Percentiles rank a stretch among this genome's conserved stretches.
Conservation (phyloP, 2,888 invertebrate genomes). For the Polyommatus icarus region DNA sequence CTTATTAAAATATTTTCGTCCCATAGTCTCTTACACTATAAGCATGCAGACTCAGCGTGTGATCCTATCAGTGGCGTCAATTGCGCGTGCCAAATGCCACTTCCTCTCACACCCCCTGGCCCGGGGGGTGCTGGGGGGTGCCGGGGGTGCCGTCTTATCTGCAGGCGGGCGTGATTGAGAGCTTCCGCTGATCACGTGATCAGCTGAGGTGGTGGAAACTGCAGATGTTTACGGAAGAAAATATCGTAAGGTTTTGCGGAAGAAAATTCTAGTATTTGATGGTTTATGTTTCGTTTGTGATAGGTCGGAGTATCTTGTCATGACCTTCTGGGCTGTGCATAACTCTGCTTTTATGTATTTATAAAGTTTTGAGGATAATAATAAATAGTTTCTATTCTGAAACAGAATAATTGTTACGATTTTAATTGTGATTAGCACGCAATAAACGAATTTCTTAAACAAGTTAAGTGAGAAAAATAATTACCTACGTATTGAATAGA, state of each 20-base stretch:
- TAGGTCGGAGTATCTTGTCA: too few relatives aligned
- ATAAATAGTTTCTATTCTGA: too few relatives aligned
- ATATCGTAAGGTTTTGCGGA: neutral
- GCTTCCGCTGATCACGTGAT: slow-evolving; percentile 69
- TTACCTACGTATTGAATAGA: too few relatives aligned
- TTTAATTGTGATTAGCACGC: too few relatives aligned
- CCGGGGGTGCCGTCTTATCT: slow-evolving; percentile 35
- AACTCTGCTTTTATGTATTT: too few relatives aligned
- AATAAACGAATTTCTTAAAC: too few relatives aligned
- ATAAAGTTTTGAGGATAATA: too few relatives aligned
- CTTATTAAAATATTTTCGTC: neutral
- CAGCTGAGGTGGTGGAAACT: slow-evolving; percentile 50
- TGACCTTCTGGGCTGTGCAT: too few relatives aligned
- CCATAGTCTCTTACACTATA: slow-evolving; percentile 52
- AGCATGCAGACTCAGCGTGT: slow-evolving; percentile 74
- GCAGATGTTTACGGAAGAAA: slow-evolving; percentile 9
- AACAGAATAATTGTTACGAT: too few relatives aligned
- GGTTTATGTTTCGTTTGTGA: neutral
- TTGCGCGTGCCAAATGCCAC: slow-evolving; percentile 81
- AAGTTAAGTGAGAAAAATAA: too few relatives aligned
- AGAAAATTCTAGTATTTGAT: neutral
- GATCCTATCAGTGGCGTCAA: slow-evolving; percentile 81
- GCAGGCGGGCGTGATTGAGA: slow-evolving; percentile 66
- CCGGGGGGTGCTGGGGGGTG: slow-evolving; percentile 6
- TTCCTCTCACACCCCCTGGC: slow-evolving; percentile 53